These are phyloP conservation scores for Melanogrammus aeglefinus DNA, from an alignment of 2,797 vertebrate species.

Conservation along the genomic window DNA sequence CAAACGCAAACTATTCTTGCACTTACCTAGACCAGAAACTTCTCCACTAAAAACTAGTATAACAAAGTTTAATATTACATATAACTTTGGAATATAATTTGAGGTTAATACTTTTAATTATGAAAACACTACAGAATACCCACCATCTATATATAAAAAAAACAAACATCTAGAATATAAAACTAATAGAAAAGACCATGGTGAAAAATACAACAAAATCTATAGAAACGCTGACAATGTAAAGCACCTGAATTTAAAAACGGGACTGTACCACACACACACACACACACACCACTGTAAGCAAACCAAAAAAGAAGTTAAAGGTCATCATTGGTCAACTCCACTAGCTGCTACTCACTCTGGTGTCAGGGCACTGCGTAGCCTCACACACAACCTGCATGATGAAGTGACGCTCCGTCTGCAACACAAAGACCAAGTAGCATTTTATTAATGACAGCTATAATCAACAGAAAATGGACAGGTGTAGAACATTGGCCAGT, in stretches of 20 bases:
- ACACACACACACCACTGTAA: not conserved
- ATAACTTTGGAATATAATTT: not conserved
- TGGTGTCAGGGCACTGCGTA: slow-evolving; percentile 94
- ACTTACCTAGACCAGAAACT: not conserved
- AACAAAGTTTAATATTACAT: not conserved
- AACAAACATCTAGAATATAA: not conserved
- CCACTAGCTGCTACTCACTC: slow-evolving; percentile 78
- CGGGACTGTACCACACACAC: not conserved
- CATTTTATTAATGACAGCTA: not conserved
- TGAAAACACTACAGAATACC: not conserved
- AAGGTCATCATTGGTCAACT: not conserved
- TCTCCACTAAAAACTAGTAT: not conserved
- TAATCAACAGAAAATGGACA: not conserved
- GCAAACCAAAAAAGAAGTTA: not conserved
- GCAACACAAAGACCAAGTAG: slow-evolving; percentile 31
- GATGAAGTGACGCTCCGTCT: slow-evolving; percentile 99
- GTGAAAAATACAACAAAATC: not conserved
- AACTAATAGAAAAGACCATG: not conserved
- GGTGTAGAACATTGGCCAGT: not conserved
- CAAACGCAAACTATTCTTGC: not conserved
- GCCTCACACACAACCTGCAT: slow-evolving; percentile 99
- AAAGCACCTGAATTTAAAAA: not conserved
- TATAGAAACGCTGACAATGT: not conserved
- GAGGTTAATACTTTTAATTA: not conserved
- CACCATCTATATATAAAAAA: not conserved